Conservation (phyloP, 2,888 invertebrate genomes). For the Hyalella azteca region DNA sequence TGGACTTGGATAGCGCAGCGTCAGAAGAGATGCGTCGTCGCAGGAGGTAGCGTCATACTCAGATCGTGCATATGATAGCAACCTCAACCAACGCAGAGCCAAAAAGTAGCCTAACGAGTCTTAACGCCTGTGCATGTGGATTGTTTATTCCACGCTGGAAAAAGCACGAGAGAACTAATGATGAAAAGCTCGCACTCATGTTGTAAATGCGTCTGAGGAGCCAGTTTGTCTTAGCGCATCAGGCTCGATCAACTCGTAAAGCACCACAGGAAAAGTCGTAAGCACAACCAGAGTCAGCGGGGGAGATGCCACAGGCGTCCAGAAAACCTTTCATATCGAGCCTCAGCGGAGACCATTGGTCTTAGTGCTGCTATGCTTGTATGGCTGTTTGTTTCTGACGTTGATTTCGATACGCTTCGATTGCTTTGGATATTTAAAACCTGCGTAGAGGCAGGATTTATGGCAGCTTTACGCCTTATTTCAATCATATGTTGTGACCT, state of each 20-base stretch:
- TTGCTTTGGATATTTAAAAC: conserved; percentile 13
- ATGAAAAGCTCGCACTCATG: conserved; percentile 30
- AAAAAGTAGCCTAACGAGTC: conserved; percentile 36
- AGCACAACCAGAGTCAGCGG: conserved; percentile 2
- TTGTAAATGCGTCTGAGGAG: conserved; percentile 3
- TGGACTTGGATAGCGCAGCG: conserved; percentile 2
- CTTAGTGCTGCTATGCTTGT: too few relatives aligned
- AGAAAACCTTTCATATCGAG: conserved; percentile 23
- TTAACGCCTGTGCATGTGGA: conserved; percentile 21
- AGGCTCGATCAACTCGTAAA: conserved; percentile 20
- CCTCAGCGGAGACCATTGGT: not conserved
- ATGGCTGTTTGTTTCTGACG: conserved; percentile 25
- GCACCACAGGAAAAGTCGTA: conserved; percentile 25
- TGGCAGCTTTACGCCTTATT: not conserved
- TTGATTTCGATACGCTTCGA: conserved; percentile 4
- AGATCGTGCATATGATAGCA: not conserved
- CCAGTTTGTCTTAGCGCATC: conserved; percentile 3
- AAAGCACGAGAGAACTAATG: conserved; percentile 12
- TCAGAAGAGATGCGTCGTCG: conserved; percentile 5
- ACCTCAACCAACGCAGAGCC: not conserved
- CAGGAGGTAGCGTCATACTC: not conserved
- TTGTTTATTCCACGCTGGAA: conserved; percentile 7
- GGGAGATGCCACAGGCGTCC: not conserved
- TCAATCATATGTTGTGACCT: too few relatives aligned
- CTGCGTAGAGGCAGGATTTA: not conserved